Evolutionary conservation across 2,888 invertebrate species (phyloP).

Genomic region (Caenorhabditis sp.): DNA sequence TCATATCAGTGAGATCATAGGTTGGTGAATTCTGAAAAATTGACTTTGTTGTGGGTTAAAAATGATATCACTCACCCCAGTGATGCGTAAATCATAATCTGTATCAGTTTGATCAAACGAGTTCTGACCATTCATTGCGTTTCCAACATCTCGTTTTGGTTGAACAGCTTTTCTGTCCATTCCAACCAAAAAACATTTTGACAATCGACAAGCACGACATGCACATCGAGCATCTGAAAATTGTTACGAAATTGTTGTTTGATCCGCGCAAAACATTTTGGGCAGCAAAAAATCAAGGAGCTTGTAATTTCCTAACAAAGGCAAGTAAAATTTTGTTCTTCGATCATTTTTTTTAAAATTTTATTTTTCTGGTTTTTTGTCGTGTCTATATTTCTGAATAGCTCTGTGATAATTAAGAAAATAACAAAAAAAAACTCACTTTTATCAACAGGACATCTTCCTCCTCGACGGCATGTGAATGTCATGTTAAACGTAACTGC

Average conservation of each 20-base stretch:
- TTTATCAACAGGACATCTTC: constrained; percentile 67
- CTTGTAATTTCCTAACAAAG: no score
- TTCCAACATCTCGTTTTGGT: constrained; percentile 36
- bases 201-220: constrained; percentile 63
- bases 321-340: no score
- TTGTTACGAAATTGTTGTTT: no score
- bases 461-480: constrained; percentile 63
- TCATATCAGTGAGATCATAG: constrained; percentile 34
- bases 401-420: no score
- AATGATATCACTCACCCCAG: constrained; percentile 14
- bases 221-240: constrained; percentile 68
- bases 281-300: no score
- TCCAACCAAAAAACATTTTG: constrained; percentile 58
- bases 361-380: no score
- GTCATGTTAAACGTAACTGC: constrained; percentile 65
- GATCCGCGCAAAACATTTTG: no score
- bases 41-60: neutral
- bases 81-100: constrained; percentile 19
- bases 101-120: constrained; percentile 23
- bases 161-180: constrained; percentile 61
- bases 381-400: no score
- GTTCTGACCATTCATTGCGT: constrained; percentile 11
- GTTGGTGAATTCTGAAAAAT: constrained; percentile 26
- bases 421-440: constrained; percentile 57
- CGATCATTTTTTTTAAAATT: constrained; percentile 10